phyloP scores from a whole-genome alignment of 2,113 vertebrate genomes.

The Bettongia penicillata region DNA sequence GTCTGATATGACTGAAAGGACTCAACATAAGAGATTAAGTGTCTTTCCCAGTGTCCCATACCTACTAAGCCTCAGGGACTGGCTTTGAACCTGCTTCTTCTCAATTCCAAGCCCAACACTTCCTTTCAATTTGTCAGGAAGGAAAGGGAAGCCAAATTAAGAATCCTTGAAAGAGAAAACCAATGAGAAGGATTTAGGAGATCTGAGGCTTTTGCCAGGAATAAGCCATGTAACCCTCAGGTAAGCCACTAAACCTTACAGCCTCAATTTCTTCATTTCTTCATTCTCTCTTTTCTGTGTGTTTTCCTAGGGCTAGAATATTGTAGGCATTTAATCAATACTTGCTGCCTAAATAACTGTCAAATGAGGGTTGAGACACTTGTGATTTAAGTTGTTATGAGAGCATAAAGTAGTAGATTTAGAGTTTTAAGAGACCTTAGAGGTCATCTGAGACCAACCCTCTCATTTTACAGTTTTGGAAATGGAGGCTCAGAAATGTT shows the following conservation, averaged over 20 bases:
- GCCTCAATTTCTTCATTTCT: neutral
- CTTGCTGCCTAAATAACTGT: neutral
- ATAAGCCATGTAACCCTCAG: neutral
- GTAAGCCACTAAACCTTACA: neutral
- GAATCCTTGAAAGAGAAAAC: neutral
- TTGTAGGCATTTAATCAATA: neutral
- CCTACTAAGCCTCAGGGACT: neutral
- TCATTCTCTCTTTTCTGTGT: neutral
- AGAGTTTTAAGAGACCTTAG: neutral
- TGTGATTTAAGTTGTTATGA: neutral
- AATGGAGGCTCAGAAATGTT: neutral
- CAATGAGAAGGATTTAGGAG: neutral
- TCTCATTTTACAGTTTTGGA: neutral
- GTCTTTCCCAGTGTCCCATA: neutral
- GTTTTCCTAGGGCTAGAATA: neutral
- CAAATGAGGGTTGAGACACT: neutral
- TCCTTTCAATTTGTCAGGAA: neutral
- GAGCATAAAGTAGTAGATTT: neutral
- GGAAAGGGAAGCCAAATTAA: neutral
- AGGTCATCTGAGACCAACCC: neutral
- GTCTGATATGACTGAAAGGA: neutral
- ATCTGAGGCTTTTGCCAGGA: neutral
- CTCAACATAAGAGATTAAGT: neutral
- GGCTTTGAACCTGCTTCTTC: neutral
- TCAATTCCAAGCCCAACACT: neutral